A percentile compares a stretch with the other conserved stretches of the same genome.
These are phyloP conservation scores for Babyrousa celebensis DNA, from an alignment of 2,797 vertebrate species.

Conservation along the genomic window DNA sequence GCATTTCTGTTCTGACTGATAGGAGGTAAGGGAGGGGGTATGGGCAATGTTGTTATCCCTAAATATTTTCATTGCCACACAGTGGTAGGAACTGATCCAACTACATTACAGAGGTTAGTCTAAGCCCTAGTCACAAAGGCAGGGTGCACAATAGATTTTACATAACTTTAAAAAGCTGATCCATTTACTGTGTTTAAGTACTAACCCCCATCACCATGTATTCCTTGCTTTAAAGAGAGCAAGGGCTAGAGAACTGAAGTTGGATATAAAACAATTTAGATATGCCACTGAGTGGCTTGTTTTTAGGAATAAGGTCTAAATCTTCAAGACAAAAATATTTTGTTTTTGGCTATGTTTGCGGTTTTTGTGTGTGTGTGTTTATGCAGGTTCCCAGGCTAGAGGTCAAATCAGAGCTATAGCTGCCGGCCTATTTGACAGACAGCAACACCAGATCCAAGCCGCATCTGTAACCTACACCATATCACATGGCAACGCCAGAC, in stretches of 20 bases:
- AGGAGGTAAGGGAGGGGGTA: background rate
- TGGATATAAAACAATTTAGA: constrained; percentile 31
- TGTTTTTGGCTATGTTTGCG: background rate
- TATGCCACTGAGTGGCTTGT: background rate
- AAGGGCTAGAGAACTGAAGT: background rate
- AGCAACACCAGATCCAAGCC: too few species aligned
- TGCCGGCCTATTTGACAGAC: too few species aligned
- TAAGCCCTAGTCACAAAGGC: background rate
- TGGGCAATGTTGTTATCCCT: background rate
- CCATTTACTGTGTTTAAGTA: background rate
- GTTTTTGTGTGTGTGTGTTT: too few species aligned
- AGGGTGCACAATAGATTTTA: background rate
- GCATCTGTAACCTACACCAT: too few species aligned
- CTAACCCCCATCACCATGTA: background rate
- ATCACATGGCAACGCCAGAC: too few species aligned
- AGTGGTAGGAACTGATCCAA: background rate
- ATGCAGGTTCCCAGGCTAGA: too few species aligned
- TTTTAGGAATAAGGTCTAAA: constrained; percentile 46
- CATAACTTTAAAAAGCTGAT: background rate
- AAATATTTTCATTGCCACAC: background rate
- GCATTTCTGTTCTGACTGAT: background rate
- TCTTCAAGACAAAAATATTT: constrained; percentile 48
- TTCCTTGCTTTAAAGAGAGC: constrained; percentile 11
- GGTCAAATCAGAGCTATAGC: too few species aligned
- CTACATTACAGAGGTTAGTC: background rate